These are phyloP conservation scores for Ameiurus melas DNA, from an alignment of 2,113 vertebrate genomes.

Conservation along the genomic window DNA sequence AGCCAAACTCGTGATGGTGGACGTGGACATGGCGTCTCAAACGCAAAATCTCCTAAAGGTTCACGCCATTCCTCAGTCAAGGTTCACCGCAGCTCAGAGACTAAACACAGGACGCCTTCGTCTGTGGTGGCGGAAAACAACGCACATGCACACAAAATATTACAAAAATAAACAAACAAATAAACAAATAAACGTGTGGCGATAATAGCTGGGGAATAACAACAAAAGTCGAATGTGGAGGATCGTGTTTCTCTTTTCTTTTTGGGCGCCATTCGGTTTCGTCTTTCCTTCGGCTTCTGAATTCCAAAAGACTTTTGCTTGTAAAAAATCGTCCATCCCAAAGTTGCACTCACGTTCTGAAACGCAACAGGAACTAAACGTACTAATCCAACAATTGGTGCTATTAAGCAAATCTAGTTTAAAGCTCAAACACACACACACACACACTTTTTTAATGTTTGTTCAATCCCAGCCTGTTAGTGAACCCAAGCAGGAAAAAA, in stretches of 20 bases:
- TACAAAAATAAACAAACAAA: no score
- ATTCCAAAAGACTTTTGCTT: no score
- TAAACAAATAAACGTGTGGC: no score
- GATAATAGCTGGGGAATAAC: no score
- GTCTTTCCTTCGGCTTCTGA: no score
- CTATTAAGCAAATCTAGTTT: not conserved
- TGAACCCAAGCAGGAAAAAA: constrained; percentile 23
- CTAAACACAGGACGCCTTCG: constrained; percentile 5
- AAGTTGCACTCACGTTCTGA: no score
- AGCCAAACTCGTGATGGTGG: not conserved
- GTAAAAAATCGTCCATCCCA: no score
- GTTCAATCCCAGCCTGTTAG: constrained; percentile 10
- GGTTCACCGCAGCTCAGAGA: not conserved
- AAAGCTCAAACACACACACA: not conserved
- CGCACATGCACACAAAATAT: not conserved
- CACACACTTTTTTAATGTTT: no score
- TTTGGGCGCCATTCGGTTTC: no score
- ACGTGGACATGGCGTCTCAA: not conserved
- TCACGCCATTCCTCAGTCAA: not conserved
- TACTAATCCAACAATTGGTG: not conserved
- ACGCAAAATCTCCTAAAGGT: not conserved
- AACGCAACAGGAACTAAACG: not conserved
- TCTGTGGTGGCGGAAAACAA: not conserved
- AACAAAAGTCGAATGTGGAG: no score
- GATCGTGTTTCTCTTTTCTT: no score